Conservation (phyloP, 1,140 invertebrate genomes). For the Paraescarpia echinospica region DNA sequence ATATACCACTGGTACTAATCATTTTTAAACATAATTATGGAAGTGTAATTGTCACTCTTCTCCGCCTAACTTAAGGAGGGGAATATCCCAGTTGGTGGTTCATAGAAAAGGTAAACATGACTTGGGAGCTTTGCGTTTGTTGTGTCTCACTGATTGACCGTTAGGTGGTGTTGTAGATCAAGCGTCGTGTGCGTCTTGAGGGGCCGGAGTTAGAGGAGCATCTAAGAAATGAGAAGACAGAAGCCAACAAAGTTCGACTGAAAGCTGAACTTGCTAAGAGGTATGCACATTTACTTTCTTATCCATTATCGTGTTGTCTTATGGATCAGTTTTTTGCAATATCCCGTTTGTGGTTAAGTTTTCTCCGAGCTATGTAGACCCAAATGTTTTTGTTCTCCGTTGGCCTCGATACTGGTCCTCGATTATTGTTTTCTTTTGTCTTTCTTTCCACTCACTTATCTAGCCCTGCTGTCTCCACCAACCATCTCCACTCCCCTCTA, state of each 20-base stretch:
- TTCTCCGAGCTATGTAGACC: too few relatives aligned
- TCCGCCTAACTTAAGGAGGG: too few relatives aligned
- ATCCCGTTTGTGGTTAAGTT: background rate
- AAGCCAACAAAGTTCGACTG: constrained; percentile 46
- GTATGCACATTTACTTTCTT: constrained; percentile 23
- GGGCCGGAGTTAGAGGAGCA: constrained; percentile 91
- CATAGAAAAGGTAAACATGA: background rate
- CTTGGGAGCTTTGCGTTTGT: background rate
- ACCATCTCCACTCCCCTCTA: too few relatives aligned
- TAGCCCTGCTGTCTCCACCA: too few relatives aligned
- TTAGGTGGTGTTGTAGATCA: constrained; percentile 43
- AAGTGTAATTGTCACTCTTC: too few relatives aligned
- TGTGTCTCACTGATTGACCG: background rate
- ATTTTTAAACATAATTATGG: too few relatives aligned
- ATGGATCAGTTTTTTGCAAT: background rate
- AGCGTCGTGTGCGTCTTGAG: constrained; percentile 73
- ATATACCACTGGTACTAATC: too few relatives aligned
- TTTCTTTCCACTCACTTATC: too few relatives aligned
- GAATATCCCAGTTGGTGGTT: background rate
- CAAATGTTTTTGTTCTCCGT: too few relatives aligned
- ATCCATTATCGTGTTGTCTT: background rate
- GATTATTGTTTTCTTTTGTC: too few relatives aligned
- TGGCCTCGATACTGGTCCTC: too few relatives aligned
- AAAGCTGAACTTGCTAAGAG: constrained; percentile 43
- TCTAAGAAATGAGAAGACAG: constrained; percentile 64